Evolutionary conservation across 2,888 invertebrate species (phyloP), one percentile per base, ranked within the genome.

Genomic region (Tridacna crocea): DNA sequence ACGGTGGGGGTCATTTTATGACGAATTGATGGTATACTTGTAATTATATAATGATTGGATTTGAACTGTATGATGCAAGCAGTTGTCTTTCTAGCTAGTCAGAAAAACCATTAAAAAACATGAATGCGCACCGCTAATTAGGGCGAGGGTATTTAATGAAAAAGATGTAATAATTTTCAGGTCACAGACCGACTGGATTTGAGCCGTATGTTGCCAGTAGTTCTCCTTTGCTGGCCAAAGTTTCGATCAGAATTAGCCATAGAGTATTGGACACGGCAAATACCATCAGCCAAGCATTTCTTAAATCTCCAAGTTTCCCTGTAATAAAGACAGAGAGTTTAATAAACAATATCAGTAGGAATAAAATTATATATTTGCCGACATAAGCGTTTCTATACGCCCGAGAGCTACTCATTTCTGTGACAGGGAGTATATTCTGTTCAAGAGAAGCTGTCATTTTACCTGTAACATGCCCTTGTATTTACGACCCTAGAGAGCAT

Each of bases 191-290:
- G 1, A 92, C 77, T 4, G 91, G 91, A 74, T 92, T 92, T 10
- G 91, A 90, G 0, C 90, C 91, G 6, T 90, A 83, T 0, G 92
- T 84, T 22, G 85, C 85, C 3, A 93, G 88, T 2, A 93, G 88
- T 26, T 90, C 77, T 22, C 84, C 88, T 26, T 91, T 86, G 4
- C 89, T 81, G 10, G 91, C 90, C 46, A 93, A 80, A 0, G 92
- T 93, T 22, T 87, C 75, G 19, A 92, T 90, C 17, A 93, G 80
- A n/a, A 92, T 90, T 10, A 93, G 75, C 93, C 93, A 93, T 17
- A 93, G 77, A 0, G 89, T 89, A 84, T 93, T 93, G 48, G 88
- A 85, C 3, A 91, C 89, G 0, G 89, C 90, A 60, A 92, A 80
- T 0, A 92, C 83, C 83, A 91, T 79, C 24, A 92, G 75, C 89